Base-by-base conservation (phyloP, 2,888 invertebrate genomes). In the Elgonia sp. region DNA sequence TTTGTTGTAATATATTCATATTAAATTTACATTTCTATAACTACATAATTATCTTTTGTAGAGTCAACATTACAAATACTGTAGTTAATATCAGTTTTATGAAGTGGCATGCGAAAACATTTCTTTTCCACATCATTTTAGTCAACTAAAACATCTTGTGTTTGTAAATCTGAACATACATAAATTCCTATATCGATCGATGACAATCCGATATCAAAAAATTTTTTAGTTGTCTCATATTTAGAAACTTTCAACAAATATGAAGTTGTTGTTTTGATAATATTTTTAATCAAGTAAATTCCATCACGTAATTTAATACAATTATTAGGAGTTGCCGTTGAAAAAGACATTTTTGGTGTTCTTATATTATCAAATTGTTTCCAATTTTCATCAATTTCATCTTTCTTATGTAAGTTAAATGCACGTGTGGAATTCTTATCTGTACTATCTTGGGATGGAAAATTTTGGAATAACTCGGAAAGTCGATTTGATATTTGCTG, bases 161-260 rank as follows among this genome's bases (percentile, higher is more conserved):
- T 5, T 67, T 37, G 60, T 37, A 83, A 69, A 40, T 69, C 21
- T n/a, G 46, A 55, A 39, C 82, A 75, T 10, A 75, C 18, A 83
- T 40, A 75, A 12, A 83, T 29, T 5, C 82, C 82, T 42, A 83
- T 18, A 20, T 83, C 67, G 12, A 20, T 50, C 1, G 82, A 83
- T 37, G 75, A 67, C 7, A 83, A 21, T 0, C 82, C 82, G 9
- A 83, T 21, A 29, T 83, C 50, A 67, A 46, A 83, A 63, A 83
- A 67, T 67, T 83, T 57, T 9, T n/a, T 16, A 57, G 40, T 63
- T 18, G 37, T 60, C 20, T n/a, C n/a, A 67, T 57, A 83, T 46
- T 67, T 83, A n/a, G 16, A 18, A 4, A 60, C 5, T 42, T 75
- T 42, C 20, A 83, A 42, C 12, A 40, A 62, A 67, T 46, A 83